Conservation (phyloP, 2,797 vertebrate genomes). For the Sarcophilus harrisii region DNA sequence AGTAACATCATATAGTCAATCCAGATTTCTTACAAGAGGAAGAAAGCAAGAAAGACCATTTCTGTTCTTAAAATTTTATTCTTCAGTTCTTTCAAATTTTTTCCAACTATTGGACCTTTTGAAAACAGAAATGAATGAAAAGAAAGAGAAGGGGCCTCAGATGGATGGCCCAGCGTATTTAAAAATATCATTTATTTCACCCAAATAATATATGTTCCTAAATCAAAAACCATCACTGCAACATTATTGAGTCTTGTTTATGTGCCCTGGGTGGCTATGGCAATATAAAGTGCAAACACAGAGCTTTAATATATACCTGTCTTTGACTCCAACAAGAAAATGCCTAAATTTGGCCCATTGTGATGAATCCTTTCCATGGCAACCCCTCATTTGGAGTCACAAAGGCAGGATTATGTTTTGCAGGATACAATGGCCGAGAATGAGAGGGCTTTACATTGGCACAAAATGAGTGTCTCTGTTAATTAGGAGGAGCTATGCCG, state of each 20-base stretch:
- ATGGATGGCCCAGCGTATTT: neutral
- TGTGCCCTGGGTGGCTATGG: neutral
- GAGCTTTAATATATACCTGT: neutral
- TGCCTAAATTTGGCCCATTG: constrained; percentile 7
- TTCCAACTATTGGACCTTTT: constrained; percentile 39
- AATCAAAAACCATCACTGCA: neutral
- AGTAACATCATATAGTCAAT: neutral
- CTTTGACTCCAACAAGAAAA: constrained; percentile 33
- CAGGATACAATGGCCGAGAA: neutral
- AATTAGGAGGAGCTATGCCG: neutral
- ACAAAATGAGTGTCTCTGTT: neutral
- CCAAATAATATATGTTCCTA: neutral
- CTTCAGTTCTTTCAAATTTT: neutral
- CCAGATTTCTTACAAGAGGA: neutral
- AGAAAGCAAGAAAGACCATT: neutral
- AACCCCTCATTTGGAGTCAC: neutral
- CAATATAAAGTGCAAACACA: neutral
- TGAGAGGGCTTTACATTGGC: neutral
- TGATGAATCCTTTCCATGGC: constrained; percentile 19
- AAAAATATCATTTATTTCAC: neutral
- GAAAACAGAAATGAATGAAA: constrained; percentile 41
- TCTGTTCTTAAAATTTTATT: neutral
- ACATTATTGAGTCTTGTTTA: neutral
- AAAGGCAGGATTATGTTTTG: neutral
- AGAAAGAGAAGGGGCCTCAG: neutral